Evolutionary conservation across 2,888 invertebrate genomes (phyloP), one percentile per base, ranked within the genome.

Genomic region (Limnephilus auricula): DNA sequence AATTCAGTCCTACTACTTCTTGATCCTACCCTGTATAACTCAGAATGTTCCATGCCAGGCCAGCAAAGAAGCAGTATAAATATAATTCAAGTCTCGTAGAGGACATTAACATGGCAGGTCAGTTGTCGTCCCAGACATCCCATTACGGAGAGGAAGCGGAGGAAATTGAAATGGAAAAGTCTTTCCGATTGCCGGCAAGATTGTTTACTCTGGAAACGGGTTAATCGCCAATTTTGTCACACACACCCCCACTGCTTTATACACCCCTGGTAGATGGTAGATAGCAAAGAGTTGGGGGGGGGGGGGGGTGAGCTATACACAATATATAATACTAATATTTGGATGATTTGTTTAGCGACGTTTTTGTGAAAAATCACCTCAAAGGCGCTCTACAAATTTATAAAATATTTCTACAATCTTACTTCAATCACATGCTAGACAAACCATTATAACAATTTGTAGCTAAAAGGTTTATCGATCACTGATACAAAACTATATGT

Each of bases 111-210:
- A 32, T 31, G 87, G 32, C 32, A 31, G 32, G 87, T 65, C 87
- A 65, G 87, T 34, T 50, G 87, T 65, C 65, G 65, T 87, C 87
- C 34, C 87, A 32, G 78, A 65, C 87, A 85, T 87, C 65, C 87
- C 78, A 87, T 87, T 78, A 50, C 65, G 34, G 32, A 30, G 32
- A 50, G 87, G 87, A 78, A 87, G n/a, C 50, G 65, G 87, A 87
- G 87, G 87, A 87, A 78, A 87, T 87, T 87, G 87, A 87, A 87
- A 87, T 65, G 34, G 87, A 87, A 85, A 87, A 87, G 65, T 78
- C 65, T 31, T 31, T 65, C 30, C 30, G 50, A 85, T 85, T 85
- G 45, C 85, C 85, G 85, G 45, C 34, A 37, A 82, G 82, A 34
- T 82, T 82, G 82, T 82, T 82, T 82, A 32, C 25, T 82, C 82